Evolutionary conservation across 2,888 invertebrate species (phyloP), one percentile per base, ranked within the genome.

Genomic region (Rhagophthalmus giganteus): DNA sequence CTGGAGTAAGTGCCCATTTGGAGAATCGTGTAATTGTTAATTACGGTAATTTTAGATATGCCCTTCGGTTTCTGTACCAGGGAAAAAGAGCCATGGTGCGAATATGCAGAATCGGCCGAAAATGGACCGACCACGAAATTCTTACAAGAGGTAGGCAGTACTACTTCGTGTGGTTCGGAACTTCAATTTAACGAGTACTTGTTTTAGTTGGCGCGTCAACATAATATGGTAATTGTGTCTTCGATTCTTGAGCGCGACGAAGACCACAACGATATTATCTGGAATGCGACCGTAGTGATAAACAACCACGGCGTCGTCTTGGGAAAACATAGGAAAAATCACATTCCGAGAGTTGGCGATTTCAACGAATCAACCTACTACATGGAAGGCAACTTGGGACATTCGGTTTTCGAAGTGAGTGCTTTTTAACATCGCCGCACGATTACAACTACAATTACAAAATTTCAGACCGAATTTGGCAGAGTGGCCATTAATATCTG

Each of bases 311-410:
- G 99, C 0, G 78, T 80, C 8, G 85, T 90, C 32, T 70, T 98
- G 60, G 99, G 99, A 1, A 97, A 95, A 76, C 91, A 95, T 65
- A 82, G 98, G 8, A 99, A 99, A 73, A 99, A 99, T 74, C 99
- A 99, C 73, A 92, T 99, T 62, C 99, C 99, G 0, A 82, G 97
- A 59, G 89, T 96, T 15, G 97, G 96, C 0, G 97, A 97, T 74
- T 99, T 97, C 71, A 97, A 95, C 70, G 99, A 99, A 77, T 94
- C 93, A 0, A 89, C 90, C 2, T 99, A 95, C 73, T 99, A 98
- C 72, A 82, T 87, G 76, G 95, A 97, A 74, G 94, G 98, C 6
- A 85, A 90, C 65, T 87, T 91, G 1, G 97, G 98, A 0, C 98
- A 99, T 77, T 89, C 91, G 1, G 97, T 99, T 8, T 94, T 94